phyloP scores from a whole-genome alignment of 2,888 invertebrate species.

The Sarcophaga rosellei region DNA sequence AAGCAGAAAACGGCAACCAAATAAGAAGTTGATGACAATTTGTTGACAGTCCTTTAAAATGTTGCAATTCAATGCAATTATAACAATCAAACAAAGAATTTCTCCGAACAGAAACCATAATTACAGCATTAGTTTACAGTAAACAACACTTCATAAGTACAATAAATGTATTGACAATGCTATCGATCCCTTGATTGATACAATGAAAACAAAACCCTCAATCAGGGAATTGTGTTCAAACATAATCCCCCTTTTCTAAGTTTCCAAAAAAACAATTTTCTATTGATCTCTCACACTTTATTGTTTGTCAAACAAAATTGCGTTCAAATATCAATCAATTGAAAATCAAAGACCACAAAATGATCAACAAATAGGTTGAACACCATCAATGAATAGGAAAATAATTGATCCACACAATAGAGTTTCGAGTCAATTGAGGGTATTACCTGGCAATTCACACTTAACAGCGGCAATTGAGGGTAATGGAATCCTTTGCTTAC shows the following conservation, averaged over 20 bases:
- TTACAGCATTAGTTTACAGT: background rate
- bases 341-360: conserved; percentile 3
- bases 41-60: too few relatives aligned
- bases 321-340: conserved; percentile 49
- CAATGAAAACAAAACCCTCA: conserved; percentile 47
- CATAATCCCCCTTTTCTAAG: conserved; percentile 38
- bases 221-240: conserved; percentile 11
- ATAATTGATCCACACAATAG: conserved; percentile 50
- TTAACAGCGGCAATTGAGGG: conserved; percentile 47
- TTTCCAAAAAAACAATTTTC: background rate
- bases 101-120: background rate
- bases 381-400: conserved; percentile 43
- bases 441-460: conserved; percentile 31
- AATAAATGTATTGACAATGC: background rate
- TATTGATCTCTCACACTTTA: conserved; percentile 40
- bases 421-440: conserved; percentile 34
- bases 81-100: too few relatives aligned
- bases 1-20: too few relatives aligned
- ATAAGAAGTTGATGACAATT: too few relatives aligned
- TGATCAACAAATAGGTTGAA: background rate
- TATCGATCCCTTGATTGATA: conserved; percentile 47
- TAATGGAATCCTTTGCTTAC: background rate
- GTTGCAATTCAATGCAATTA: too few relatives aligned
- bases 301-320: conserved; percentile 19
- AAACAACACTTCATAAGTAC: background rate